A percentile compares a stretch with the other conserved stretches of the same genome.
phyloP scores from a whole-genome alignment of 1,140 invertebrate genomes.

The Hyphantria cunea region DNA sequence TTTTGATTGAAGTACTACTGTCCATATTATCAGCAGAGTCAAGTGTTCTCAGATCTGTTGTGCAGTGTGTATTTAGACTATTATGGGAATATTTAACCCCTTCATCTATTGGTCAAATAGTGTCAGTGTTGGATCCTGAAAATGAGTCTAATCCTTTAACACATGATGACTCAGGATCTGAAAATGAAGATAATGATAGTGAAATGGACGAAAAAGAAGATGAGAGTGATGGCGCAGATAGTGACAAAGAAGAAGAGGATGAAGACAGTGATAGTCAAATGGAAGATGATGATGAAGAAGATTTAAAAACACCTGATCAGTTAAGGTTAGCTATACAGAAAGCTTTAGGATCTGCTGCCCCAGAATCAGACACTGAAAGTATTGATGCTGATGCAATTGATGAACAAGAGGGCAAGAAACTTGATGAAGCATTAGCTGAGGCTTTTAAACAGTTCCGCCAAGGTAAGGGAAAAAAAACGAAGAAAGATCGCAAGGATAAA shows the following conservation, averaged over 20 bases:
- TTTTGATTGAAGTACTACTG: conserved; percentile 89
- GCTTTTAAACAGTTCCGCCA: conserved; percentile 87
- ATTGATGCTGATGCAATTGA: conserved; percentile 89
- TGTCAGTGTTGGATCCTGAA: conserved; percentile 87
- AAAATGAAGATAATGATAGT: conserved; percentile 43
- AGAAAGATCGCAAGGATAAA: conserved; percentile 86
- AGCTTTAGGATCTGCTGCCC: conserved; percentile 82
- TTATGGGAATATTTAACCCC: conserved; percentile 87
- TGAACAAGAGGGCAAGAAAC: conserved; percentile 88
- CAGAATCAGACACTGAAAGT: conserved; percentile 85
- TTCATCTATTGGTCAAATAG: conserved; percentile 86
- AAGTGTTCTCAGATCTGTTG: conserved; percentile 85
- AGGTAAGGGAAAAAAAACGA: conserved; percentile 82
- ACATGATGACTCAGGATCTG: conserved; percentile 47
- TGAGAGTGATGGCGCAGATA: conserved; percentile 50
- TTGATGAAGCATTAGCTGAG: conserved; percentile 86
- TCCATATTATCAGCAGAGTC: conserved; percentile 87
- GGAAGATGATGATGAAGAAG: conserved; percentile 80
- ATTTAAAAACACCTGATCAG: conserved; percentile 85
- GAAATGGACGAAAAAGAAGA: conserved; percentile 49
- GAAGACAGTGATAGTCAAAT: conserved; percentile 51
- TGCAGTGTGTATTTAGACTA: conserved; percentile 87
- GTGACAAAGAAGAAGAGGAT: conserved; percentile 51
- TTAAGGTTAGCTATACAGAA: conserved; percentile 85
- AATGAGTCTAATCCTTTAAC: conserved; percentile 84